Conservation (phyloP, 2,888 invertebrate genomes). For the Apotomis betuletana region DNA sequence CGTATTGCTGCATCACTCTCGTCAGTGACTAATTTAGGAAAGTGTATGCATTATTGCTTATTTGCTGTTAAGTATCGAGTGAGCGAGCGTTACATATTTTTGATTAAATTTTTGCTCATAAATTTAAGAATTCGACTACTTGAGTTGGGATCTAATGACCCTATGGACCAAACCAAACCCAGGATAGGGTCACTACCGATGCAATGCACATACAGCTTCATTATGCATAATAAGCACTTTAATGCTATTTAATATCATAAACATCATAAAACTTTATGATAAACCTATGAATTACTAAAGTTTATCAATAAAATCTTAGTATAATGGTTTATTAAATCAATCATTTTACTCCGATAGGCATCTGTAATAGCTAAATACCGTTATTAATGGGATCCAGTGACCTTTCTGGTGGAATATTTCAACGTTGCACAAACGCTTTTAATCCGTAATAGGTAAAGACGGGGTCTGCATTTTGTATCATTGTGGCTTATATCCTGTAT, state of each 20-base stretch:
- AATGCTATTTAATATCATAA: background rate
- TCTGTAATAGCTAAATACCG: constrained; percentile 33
- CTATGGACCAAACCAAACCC: no score
- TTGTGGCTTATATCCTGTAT: background rate
- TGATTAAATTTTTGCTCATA: no score
- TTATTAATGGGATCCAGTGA: constrained; percentile 40
- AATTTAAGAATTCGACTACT: no score
- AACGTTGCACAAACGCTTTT: constrained; percentile 22
- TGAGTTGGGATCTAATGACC: no score
- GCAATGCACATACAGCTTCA: background rate
- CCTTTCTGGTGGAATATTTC: constrained; percentile 31
- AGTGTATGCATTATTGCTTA: no score
- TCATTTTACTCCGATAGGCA: constrained; percentile 40
- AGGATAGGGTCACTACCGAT: no score
- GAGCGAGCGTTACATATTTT: no score
- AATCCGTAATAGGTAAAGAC: constrained; percentile 13
- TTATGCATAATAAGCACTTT: background rate
- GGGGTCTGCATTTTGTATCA: background rate
- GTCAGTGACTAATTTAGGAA: no score
- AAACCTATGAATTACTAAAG: constrained; percentile 24
- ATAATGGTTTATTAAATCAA: constrained; percentile 41
- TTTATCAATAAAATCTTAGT: constrained; percentile 33
- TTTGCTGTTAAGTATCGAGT: no score
- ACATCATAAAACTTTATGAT: constrained; percentile 28
- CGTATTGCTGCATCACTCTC: no score